Conservation (phyloP, 1,140 invertebrate genomes). For the Apis cerana region DNA sequence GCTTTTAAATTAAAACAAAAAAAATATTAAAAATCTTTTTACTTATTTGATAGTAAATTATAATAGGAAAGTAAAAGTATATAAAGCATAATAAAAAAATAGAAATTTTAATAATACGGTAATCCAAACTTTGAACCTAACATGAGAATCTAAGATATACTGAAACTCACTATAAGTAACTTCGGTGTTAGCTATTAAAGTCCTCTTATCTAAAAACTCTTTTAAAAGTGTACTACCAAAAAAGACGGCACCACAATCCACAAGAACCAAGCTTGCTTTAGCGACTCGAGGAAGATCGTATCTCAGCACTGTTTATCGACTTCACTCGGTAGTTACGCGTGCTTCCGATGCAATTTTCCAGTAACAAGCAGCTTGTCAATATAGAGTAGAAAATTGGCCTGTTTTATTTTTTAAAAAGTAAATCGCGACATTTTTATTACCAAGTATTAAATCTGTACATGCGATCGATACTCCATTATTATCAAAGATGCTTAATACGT, state of each 20-base stretch:
- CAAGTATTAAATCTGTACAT: background rate
- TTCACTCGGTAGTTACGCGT: conserved; percentile 62
- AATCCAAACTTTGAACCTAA: conserved; percentile 53
- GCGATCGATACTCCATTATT: background rate
- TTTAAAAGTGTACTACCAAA: conserved; percentile 70
- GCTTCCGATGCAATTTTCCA: conserved; percentile 57
- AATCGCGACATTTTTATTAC: conserved; percentile 4
- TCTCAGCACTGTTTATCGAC: conserved; percentile 68
- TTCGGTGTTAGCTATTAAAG: conserved; percentile 68
- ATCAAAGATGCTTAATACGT: background rate
- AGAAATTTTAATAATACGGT: conserved; percentile 60
- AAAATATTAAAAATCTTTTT: background rate
- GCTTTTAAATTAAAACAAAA: background rate
- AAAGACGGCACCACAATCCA: conserved; percentile 57
- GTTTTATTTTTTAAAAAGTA: conserved; percentile 32
- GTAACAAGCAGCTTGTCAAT: conserved; percentile 21
- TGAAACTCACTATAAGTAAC: conserved; percentile 45
- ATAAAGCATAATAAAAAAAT: conserved; percentile 44
- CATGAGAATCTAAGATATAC: conserved; percentile 31
- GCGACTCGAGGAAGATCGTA: conserved; percentile 58
- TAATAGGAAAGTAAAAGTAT: conserved; percentile 5
- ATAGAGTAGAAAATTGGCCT: conserved; percentile 26
- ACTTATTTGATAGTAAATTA: background rate
- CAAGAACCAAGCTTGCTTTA: conserved; percentile 51
- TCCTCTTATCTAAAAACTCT: conserved; percentile 73